Percentiles rank a stretch among this genome's conserved stretches.
Conservation (phyloP, 2,113 vertebrate species). For the Alexandromys fortis region DNA sequence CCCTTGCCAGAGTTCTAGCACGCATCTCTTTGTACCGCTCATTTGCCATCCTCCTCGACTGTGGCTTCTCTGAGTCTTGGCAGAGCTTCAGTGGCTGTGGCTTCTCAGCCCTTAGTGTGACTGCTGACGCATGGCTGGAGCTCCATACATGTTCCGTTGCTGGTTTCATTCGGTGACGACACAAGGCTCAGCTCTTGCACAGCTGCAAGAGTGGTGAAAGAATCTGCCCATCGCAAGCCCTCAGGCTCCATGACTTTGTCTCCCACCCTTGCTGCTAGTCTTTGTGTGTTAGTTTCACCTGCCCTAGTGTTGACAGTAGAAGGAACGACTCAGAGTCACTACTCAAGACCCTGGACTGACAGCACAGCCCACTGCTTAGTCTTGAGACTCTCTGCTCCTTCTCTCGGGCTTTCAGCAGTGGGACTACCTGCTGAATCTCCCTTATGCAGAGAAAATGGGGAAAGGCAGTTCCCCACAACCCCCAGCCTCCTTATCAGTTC, state of each 20-base stretch:
- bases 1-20: background rate
- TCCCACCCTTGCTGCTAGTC: background rate
- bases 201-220: background rate
- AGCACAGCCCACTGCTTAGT: background rate
- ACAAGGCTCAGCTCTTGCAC: background rate
- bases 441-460: background rate
- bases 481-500: background rate
- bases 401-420: background rate
- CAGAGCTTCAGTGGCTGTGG: background rate
- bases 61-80: background rate
- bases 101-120: background rate
- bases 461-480: background rate
- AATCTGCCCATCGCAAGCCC: background rate
- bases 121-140: background rate
- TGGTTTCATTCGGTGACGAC: background rate
- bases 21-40: background rate
- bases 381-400: background rate
- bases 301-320: background rate
- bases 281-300: background rate
- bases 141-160: background rate
- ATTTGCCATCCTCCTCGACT: background rate
- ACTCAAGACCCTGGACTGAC: background rate
- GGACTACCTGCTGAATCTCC: background rate
- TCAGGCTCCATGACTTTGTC: background rate
- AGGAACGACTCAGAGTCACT: background rate